A percentile compares a stretch with the other conserved stretches of the same genome.
Evolutionary conservation across 2,888 invertebrate species (phyloP).

Genomic region (Pterobdella sp.): DNA sequence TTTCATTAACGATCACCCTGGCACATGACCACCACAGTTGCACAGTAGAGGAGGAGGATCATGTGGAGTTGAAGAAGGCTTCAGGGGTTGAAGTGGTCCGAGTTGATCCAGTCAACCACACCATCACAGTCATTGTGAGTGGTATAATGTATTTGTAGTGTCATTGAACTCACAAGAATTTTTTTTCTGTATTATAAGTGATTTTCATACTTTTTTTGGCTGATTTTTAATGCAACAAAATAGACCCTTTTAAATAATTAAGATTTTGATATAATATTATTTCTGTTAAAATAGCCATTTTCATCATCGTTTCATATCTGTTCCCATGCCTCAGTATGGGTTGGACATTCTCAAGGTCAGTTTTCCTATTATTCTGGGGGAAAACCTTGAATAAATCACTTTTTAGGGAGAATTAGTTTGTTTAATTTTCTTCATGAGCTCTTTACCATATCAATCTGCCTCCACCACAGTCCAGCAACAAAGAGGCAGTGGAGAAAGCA

Average conservation of each 20-base stretch:
- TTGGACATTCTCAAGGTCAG: too few species aligned
- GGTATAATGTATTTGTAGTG: background rate
- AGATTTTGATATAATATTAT: too few species aligned
- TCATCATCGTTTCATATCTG: too few species aligned
- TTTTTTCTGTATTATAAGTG: background rate
- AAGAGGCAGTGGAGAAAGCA: slow-evolving; percentile 64
- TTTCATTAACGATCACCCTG: too few species aligned
- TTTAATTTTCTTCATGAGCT: too few species aligned
- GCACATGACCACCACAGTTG: slow-evolving; percentile 40
- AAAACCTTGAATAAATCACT: too few species aligned
- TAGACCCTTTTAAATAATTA: too few species aligned
- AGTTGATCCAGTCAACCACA: slow-evolving; percentile 76
- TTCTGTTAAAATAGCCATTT: too few species aligned
- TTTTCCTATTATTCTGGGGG: too few species aligned
- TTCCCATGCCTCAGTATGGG: too few species aligned
- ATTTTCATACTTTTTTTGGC: background rate
- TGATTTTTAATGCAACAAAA: background rate
- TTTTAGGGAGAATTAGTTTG: too few species aligned
- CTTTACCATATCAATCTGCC: too few species aligned
- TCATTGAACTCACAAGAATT: background rate
- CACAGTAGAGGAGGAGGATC: slow-evolving; percentile 62
- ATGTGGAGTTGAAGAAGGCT: slow-evolving; percentile 89
- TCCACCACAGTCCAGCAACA: slow-evolving; percentile 6
- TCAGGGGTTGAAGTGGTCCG: slow-evolving; percentile 81
- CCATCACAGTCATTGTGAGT: slow-evolving; percentile 68